phyloP scores from a whole-genome alignment of 2,888 invertebrate genomes.

The Lumbricus terrestris region DNA sequence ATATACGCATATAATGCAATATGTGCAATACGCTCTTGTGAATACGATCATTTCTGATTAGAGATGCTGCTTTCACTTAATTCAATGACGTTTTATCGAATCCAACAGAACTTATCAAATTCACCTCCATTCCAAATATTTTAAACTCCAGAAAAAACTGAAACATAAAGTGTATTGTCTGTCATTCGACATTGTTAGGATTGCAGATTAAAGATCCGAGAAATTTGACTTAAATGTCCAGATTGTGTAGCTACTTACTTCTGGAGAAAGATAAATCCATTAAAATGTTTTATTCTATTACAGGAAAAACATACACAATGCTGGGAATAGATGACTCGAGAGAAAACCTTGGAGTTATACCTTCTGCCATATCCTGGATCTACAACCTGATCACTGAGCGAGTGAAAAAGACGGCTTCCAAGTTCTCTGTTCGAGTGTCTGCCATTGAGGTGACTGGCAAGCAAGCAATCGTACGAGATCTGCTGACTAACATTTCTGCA shows the following conservation, averaged over 20 bases:
- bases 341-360: constrained; percentile 81
- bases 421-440: constrained; percentile 87
- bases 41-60: not conserved
- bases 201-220: not conserved
- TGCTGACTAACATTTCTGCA: constrained; percentile 62
- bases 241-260: not conserved
- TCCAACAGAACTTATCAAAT: too few species aligned
- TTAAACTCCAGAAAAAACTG: too few species aligned
- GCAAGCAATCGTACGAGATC: constrained; percentile 81
- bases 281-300: constrained; percentile 6
- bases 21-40: not conserved
- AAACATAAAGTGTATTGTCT: too few species aligned
- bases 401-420: constrained; percentile 83
- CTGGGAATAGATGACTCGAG: constrained; percentile 63
- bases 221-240: not conserved
- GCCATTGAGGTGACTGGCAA: constrained; percentile 89
- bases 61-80: too few species aligned
- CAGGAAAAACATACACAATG: constrained; percentile 62
- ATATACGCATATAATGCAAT: too few species aligned
- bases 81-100: too few species aligned
- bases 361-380: constrained; percentile 92
- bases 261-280: not conserved
- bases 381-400: constrained; percentile 90
- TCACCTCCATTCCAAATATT: too few species aligned
- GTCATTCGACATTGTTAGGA: too few species aligned